Evolutionary conservation across 2,797 vertebrate genomes (phyloP), one percentile per base, ranked within the genome.

Genomic region (Poecilia wingei): DNA sequence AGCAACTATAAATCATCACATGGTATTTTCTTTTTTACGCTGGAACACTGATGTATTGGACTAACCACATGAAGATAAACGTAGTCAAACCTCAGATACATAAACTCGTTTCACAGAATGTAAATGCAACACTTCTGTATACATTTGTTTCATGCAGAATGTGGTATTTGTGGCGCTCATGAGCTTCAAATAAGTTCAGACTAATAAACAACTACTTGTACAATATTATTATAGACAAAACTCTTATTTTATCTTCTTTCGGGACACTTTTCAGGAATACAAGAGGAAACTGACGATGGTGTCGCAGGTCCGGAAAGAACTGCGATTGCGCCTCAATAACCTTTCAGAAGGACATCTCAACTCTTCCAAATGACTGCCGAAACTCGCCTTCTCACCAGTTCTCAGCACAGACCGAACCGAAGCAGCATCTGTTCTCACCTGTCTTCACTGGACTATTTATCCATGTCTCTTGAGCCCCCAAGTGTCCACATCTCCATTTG

Each of bases 241-340:
- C 18, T 45, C n/a, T 53, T 45, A 31, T 31, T 16, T 33, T 80
- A 49, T 47, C 91, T 93, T 83, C 28, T 80, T 3, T 68, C 86
- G n/a, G 92, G 83, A 33, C 70, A 39, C 85, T 22, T 96, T 97
- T 31, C 93, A 99, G 98, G 98, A 99, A 83, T 99, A 99, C 94
- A 99, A 99, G 89, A 96, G 95, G 82, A 99, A 99, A 93, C 94
- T 99, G 92, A 97, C 96, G 79, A 96, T 96, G 86, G 98, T 99
- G 84, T 97, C 98, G 88, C 96, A 98, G 89, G 98, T 99, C 41
- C 96, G 98, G 79, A 99, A 99, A 93, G 98, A 99, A 93, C 97
- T 99, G 78, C 96, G 97, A 47, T 97, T 97, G 46, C 98, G 97
- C 82, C 96, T 99, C 84, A 97, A 95, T 94, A 97, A 94, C 93